Base-by-base conservation (phyloP, 2,797 vertebrate genomes). In the Lutra lutra region DNA sequence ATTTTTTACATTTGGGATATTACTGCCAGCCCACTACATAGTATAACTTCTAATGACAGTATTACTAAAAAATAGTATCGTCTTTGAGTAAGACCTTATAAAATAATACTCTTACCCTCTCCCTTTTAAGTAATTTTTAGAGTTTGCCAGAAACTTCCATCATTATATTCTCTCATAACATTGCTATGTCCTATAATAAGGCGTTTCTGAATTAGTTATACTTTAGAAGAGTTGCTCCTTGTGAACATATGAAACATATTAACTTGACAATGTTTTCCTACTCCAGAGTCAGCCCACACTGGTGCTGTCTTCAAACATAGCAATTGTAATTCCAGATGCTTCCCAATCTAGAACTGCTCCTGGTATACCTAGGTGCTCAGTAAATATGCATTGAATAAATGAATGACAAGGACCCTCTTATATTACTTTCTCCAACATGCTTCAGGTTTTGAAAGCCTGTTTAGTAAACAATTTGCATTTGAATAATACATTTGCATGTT, bases 141-240 rank as follows among this genome's bases (percentile, higher is more conserved):
- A 88, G 58, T 54, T 89, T 9, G 10, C 73, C 79, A 85, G 70
- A 73, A 89, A 79, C 20, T 64, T 94, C 46, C n/a, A n/a, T 72
- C 29, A 54, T 54, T 60, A 56, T 23, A 38, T 95, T 96, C 12
- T 43, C 38, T 94, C 70, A 86, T 51, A 86, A n/a, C 21, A 32
- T 64, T 89, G 64, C 73, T 56, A 20, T 72, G 70, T 84, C 78
- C 80, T 51, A 3, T 86, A 95, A 73, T 38, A 85, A 72, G 88
- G 21, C 14, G 1, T 86, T 93, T 90, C 83, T 86, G 51, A 77
- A 60, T 83, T 56, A 89, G 68, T 86, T 83, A 46, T 23, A 75
- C 68, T 95, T 94, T 86, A 66, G 85, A 93, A 92, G 40, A 96
- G 85, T 40, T 83, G 51, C 48, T 93, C 94, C 86, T 91, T 86